phyloP scores from a whole-genome alignment of 2,888 invertebrate genomes.

The Dasysyrphus albostriatus region DNA sequence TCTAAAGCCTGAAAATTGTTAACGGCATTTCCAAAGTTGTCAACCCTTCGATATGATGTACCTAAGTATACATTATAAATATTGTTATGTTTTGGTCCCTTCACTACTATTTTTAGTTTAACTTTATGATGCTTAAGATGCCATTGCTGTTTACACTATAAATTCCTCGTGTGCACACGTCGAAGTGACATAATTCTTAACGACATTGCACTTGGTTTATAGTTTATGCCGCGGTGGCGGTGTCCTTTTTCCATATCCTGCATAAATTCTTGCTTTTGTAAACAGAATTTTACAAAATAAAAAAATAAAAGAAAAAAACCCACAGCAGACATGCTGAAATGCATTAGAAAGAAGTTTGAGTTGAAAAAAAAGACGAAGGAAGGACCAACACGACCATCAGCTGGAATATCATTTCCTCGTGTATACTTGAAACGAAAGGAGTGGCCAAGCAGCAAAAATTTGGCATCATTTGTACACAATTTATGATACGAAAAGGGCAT shows the following conservation, averaged over 20 bases:
- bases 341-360: constrained; percentile 22
- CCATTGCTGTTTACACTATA: constrained; percentile 67
- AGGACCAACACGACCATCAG: constrained; percentile 15
- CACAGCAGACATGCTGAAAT: constrained; percentile 30
- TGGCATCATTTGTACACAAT: constrained; percentile 72
- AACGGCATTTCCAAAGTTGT: neutral
- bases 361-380: neutral
- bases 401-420: constrained; percentile 20
- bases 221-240: constrained; percentile 25
- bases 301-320: constrained; percentile 1
- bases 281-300: constrained; percentile 27
- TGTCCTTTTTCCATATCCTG: constrained; percentile 72
- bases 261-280: constrained; percentile 63
- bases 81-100: neutral
- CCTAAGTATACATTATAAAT: too few relatives aligned
- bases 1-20: neutral
- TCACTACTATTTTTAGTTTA: constrained; percentile 1
- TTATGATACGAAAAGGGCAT: constrained; percentile 63
- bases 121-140: constrained; percentile 57
- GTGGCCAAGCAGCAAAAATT: constrained; percentile 60
- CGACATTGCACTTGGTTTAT: constrained; percentile 66
- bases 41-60: neutral
- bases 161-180: constrained; percentile 61
- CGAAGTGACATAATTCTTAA: constrained; percentile 67
- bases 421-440: neutral